Evolutionary conservation across 2,113 vertebrate species (phyloP).

Genomic region (Larimichthys crocea): DNA sequence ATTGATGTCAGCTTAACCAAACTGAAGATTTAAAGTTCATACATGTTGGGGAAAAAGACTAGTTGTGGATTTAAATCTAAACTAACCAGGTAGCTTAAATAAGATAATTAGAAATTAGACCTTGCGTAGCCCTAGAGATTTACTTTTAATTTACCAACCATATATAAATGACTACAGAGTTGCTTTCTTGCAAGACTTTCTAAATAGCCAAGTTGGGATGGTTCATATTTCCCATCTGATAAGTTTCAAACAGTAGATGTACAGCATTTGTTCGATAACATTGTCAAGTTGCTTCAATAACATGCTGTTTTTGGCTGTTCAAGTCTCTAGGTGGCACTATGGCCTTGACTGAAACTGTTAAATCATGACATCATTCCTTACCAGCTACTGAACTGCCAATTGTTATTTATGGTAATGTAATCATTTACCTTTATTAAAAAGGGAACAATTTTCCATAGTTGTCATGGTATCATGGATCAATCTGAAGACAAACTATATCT

Average conservation of each 20-base stretch:
- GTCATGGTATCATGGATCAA: slow-evolving; percentile 16
- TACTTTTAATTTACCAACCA: neutral
- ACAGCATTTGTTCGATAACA: neutral
- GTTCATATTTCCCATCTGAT: neutral
- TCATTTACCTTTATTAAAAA: slow-evolving; percentile 19
- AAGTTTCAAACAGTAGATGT: no score
- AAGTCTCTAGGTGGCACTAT: slow-evolving; percentile 72
- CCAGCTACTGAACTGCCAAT: neutral
- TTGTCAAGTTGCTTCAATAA: neutral
- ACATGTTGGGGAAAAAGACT: neutral
- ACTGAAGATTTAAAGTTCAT: neutral
- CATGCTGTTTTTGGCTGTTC: neutral
- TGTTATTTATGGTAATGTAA: slow-evolving; percentile 29
- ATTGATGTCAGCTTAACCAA: neutral
- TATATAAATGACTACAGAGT: neutral
- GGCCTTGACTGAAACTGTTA: slow-evolving; percentile 20
- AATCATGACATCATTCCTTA: slow-evolving; percentile 58
- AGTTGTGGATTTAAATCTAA: neutral
- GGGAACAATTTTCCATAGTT: slow-evolving; percentile 5
- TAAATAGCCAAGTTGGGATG: neutral
- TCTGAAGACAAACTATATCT: neutral
- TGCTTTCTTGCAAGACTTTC: neutral
- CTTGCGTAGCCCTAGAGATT: no score
- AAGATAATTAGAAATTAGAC: neutral
- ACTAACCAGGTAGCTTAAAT: neutral